Percentiles rank a stretch among this genome's conserved stretches.
These are phyloP conservation scores for Spea hammondii DNA, from an alignment of 2,797 vertebrate genomes.

Conservation along the genomic window DNA sequence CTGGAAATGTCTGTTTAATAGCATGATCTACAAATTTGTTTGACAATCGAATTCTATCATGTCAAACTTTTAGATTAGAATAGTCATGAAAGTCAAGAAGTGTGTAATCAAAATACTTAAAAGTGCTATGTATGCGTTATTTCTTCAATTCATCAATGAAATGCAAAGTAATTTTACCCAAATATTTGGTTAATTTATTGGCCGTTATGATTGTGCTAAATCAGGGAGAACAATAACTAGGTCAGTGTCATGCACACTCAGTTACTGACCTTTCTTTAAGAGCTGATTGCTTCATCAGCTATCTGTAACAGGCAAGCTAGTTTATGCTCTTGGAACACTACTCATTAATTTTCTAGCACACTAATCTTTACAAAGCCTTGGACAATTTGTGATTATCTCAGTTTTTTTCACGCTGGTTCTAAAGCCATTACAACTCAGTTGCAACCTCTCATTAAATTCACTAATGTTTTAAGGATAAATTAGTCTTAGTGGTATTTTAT, in stretches of 20 bases:
- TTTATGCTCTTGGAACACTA: slow-evolving; percentile 60
- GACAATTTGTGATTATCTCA: slow-evolving; percentile 50
- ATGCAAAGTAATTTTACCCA: too few species aligned
- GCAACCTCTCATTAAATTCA: slow-evolving; percentile 57
- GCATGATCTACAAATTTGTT: too few species aligned
- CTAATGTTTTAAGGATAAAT: slow-evolving; percentile 15
- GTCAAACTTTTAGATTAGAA: too few species aligned
- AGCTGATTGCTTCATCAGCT: slow-evolving; percentile 57
- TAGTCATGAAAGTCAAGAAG: too few species aligned
- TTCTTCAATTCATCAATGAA: too few species aligned
- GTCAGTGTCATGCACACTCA: slow-evolving; percentile 51
- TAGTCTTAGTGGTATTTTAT: slow-evolving; percentile 12
- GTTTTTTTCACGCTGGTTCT: slow-evolving; percentile 43
- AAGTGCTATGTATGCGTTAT: too few species aligned
- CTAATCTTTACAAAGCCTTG: slow-evolving; percentile 55
- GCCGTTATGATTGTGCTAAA: too few species aligned
- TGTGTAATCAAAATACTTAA: too few species aligned
- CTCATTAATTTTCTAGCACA: slow-evolving; percentile 58
- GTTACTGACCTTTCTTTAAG: slow-evolving; percentile 50
- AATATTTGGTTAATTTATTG: too few species aligned
- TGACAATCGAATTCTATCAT: too few species aligned
- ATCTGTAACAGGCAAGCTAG: slow-evolving; percentile 58
- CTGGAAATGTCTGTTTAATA: too few species aligned
- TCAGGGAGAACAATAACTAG: slow-evolving; percentile 42
- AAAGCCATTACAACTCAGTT: slow-evolving; percentile 54